Evolutionary conservation across 2,113 vertebrate species (phyloP), one percentile per base, ranked within the genome.

Genomic region (Anoplopoma fimbria): DNA sequence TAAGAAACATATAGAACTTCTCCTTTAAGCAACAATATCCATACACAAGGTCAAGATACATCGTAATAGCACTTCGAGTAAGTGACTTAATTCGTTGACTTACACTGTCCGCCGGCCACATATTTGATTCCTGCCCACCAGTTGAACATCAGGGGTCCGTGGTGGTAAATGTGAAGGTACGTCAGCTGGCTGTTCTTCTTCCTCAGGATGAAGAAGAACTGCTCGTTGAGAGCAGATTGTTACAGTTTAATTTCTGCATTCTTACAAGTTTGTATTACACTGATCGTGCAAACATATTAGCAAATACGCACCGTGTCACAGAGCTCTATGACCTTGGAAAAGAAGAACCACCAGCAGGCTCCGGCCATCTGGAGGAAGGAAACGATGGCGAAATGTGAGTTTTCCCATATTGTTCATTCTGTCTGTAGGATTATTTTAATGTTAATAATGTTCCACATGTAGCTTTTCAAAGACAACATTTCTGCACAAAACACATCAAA

Each of bases 141-240:
- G 91, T 90, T 97, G 90, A 96, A 96, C 82, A 96, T 93, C 96
- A 96, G 94, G 17, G 95, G 95, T 69, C 86, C 90, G 0, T 97
- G 97, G 82, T 97, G 96, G 84, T 96, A 97, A 14, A 96, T 80
- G 1, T 96, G 96, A 45, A 97, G 96, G 84, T 97, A 96, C 0
- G 95, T 96, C 82, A 96, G 88, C 87, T 96, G 95, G 34, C 60
- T 95, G 89, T 93, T 92, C 87, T 96, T 96, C 91, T 97, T 96
- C 83, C 91, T 83, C 91, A 96, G 85, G 83, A 96, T 96, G 91
- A 97, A 97, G 79, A 97, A 96, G 19, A 97, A 14, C 96, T 97
- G 89, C 23, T 9, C 69, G 47, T 55, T 4, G 17, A 25, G 15
- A 74, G 7, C 8, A 17, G n/a, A 9, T 4, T 1, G 13, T 60